These are phyloP conservation scores for Harmothoe impar DNA, from an alignment of 2,888 invertebrate species.

Conservation along the genomic window DNA sequence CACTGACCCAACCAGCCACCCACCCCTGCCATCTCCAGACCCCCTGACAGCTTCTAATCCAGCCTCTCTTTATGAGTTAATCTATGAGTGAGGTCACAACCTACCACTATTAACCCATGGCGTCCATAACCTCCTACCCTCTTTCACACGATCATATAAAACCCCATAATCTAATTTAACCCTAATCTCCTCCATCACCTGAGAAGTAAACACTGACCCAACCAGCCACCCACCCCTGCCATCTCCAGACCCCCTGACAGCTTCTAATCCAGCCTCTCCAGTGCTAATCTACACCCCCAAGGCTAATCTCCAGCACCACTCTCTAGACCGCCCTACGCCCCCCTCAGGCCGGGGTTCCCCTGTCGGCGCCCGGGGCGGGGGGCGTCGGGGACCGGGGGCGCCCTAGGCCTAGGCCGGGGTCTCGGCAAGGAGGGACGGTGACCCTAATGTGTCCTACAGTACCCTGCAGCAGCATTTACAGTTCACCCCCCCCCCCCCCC, in stretches of 20 bases:
- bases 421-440: neutral
- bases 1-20: neutral
- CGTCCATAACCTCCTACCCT: neutral
- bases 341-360: neutral
- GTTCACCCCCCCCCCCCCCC: neutral
- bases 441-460: neutral
- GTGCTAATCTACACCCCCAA: constrained; percentile 20
- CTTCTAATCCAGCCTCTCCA: neutral
- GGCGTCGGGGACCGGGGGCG: neutral
- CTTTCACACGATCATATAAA: neutral
- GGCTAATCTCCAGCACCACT: neutral
- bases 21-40: neutral
- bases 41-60: neutral
- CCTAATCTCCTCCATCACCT: neutral
- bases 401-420: neutral
- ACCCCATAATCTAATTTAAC: constrained; percentile 1
- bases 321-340: neutral
- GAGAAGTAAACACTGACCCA: constrained; percentile 18
- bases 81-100: too few species aligned
- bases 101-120: too few species aligned
- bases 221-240: neutral
- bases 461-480: neutral
- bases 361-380: neutral
- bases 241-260: neutral
- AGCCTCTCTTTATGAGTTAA: neutral